Conservation (phyloP, 2,797 vertebrate genomes). For the Liasis olivaceus region DNA sequence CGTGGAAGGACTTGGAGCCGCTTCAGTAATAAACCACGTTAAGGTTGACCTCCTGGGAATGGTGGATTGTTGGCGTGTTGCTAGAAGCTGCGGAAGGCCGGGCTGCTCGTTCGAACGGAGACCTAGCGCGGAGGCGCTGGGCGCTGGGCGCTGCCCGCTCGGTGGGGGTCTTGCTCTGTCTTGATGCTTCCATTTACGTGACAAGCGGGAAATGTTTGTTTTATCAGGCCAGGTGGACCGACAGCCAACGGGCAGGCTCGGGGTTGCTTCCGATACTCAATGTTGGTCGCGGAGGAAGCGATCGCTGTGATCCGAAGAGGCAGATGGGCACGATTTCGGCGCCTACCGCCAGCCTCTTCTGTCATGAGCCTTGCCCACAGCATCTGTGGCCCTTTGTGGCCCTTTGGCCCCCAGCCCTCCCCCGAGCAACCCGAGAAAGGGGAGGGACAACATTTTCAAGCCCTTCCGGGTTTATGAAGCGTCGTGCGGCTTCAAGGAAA, state of each 20-base stretch:
- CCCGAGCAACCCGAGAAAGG: too few species aligned
- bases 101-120: background rate
- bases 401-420: too few species aligned
- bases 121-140: background rate
- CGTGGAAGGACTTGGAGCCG: background rate
- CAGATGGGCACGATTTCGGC: background rate
- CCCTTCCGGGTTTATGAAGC: too few species aligned
- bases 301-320: background rate
- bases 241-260: too few species aligned
- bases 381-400: too few species aligned
- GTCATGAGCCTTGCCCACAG: too few species aligned
- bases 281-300: background rate
- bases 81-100: background rate
- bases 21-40: background rate
- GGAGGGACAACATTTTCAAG: too few species aligned
- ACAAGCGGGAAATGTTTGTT: background rate
- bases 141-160: too few species aligned
- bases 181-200: background rate
- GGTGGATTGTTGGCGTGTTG: background rate
- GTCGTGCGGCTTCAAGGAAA: too few species aligned
- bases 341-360: too few species aligned
- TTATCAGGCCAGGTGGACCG: too few species aligned
- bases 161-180: background rate
- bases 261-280: background rate
- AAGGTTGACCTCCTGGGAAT: slow-evolving; percentile 23